Base-by-base conservation (phyloP, 1,140 invertebrate species). In the Monomorium pharaonis region DNA sequence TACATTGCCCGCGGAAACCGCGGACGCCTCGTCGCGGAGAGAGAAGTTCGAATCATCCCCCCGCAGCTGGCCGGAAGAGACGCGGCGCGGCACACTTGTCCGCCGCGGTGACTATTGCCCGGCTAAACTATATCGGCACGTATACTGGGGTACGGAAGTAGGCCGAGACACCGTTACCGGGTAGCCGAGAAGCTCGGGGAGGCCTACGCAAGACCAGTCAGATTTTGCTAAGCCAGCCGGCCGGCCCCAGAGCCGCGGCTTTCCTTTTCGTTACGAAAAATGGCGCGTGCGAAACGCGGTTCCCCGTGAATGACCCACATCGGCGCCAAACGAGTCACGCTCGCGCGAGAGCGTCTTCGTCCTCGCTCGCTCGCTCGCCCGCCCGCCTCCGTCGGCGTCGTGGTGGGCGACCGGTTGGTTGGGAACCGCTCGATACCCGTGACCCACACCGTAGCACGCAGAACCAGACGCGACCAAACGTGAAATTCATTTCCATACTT, bases 211-310 rank as follows among this genome's bases (percentile, higher is more conserved):
- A 90, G 80, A 75, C 88, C 84, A 89, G 88, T 90, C 86, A 87
- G 90, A 94, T 93, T 94, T 93, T 93, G 92, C 93, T 91, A 92
- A 91, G 42, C 27, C 75, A 27, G 47, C 77, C 44, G 21, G 33
- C 21, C 77, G n/a, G 33, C 62, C 86, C 91, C 92, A 92, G 95
- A n/a, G 33, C 62, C 86, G 92, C 92, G 92, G 95, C 95, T 95
- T 95, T 95, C 95, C 95, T 95, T 95, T 95, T 95, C 94, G 89
- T 95, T 94, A 91, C 93, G 94, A 95, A 95, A 95, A 95, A 95
- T 95, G 93, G 94, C 94, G 94, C 93, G 93, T 94, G 94, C 94
- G 94, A 94, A 95, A 94, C 88, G 88, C 89, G 90, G 90, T 83
- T 86, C 89, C 89, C 86, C 89, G 42, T 85, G 77, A 69, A 21